Conservation (phyloP, 2,797 vertebrate genomes). For the Simalia tracyae region DNA sequence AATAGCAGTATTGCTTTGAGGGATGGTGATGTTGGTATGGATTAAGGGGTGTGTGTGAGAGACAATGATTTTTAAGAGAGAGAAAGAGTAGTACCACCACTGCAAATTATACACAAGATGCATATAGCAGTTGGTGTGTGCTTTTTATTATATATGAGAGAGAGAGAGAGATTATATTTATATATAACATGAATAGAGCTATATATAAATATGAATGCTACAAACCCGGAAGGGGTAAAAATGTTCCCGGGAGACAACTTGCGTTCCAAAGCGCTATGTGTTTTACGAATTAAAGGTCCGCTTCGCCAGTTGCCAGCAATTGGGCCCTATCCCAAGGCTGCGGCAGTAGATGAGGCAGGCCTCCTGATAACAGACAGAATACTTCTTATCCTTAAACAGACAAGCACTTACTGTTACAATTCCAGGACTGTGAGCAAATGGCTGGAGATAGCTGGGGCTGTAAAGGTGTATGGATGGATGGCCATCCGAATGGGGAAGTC, state of each 20-base stretch:
- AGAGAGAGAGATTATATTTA: slow-evolving; percentile 44
- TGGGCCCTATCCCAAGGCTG: background rate
- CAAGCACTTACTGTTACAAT: slow-evolving; percentile 11
- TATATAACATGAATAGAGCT: slow-evolving; percentile 44
- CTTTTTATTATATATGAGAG: slow-evolving; percentile 42
- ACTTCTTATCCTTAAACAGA: slow-evolving; percentile 13
- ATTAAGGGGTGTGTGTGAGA: background rate
- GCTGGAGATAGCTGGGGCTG: background rate
- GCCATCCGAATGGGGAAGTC: background rate
- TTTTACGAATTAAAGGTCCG: slow-evolving; percentile 20
- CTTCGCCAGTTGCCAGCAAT: background rate
- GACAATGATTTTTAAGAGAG: slow-evolving; percentile 25
- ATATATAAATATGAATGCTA: slow-evolving; percentile 39
- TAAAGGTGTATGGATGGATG: background rate
- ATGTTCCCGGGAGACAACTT: slow-evolving; percentile 33
- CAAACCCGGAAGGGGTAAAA: slow-evolving; percentile 33
- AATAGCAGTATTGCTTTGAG: slow-evolving; percentile 15
- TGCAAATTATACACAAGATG: background rate
- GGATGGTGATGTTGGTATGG: background rate
- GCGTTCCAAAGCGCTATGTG: slow-evolving; percentile 22
- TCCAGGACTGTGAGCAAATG: slow-evolving; percentile 11
- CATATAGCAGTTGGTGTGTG: slow-evolving; percentile 5
- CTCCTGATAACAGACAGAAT: slow-evolving; percentile 22
- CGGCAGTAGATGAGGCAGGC: background rate
- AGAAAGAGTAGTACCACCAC: slow-evolving; percentile 15